Percentiles rank a stretch among this genome's conserved stretches.
phyloP scores from a whole-genome alignment of 2,888 invertebrate genomes.

The Calliphora vomitoria region DNA sequence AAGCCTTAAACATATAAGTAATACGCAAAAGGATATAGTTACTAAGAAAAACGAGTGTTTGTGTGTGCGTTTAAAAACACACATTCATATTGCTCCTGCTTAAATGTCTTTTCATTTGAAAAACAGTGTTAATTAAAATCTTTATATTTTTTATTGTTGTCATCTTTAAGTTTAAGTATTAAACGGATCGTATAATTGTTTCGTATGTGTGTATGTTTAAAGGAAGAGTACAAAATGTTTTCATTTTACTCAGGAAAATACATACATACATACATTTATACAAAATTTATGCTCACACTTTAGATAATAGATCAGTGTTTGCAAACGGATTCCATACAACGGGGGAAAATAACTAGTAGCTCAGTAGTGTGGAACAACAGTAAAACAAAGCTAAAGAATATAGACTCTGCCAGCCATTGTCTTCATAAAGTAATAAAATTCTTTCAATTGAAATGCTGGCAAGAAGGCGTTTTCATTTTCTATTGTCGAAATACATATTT shows the following conservation, averaged over 20 bases:
- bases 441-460: not conserved
- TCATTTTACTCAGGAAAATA: not conserved
- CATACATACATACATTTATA: not conserved
- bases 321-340: not conserved
- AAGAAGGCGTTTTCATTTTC: constrained; percentile 30
- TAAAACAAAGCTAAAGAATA: not conserved
- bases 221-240: not conserved
- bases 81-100: not conserved
- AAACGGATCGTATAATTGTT: constrained; percentile 33
- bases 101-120: not conserved
- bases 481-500: constrained; percentile 21
- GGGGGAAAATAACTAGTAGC: not conserved
- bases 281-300: not conserved
- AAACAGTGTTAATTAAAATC: constrained; percentile 48
- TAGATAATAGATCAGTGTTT: not conserved
- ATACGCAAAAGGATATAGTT: not conserved
- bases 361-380: not conserved
- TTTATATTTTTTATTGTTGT: constrained; percentile 34
- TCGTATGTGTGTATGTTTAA: not conserved
- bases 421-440: constrained; percentile 7
- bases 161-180: constrained; percentile 35
- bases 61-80: too few relatives aligned
- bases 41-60: not conserved
- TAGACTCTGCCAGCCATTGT: not conserved
- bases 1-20: not conserved